A percentile compares a stretch with the other conserved stretches of the same genome.
Conservation (phyloP, 2,113 vertebrate genomes). For the Daubentonia madagascariensis region DNA sequence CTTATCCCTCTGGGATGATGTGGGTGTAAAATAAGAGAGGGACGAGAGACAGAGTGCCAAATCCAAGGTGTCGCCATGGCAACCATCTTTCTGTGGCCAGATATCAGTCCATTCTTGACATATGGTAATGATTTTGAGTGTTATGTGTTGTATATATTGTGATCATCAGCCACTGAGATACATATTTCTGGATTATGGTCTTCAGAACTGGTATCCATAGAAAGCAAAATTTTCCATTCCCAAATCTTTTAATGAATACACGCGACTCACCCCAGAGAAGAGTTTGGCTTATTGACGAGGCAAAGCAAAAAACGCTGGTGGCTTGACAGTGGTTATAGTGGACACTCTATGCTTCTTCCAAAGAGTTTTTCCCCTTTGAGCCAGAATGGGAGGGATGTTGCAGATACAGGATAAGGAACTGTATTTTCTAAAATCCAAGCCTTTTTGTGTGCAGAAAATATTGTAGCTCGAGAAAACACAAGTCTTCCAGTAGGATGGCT, state of each 20-base stretch:
- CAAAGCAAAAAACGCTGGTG: not conserved
- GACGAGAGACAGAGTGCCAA: not conserved
- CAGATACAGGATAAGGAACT: not conserved
- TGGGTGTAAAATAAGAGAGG: not conserved
- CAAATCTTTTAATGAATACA: not conserved
- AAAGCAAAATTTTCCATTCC: not conserved
- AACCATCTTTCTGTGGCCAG: not conserved
- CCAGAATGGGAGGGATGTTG: not conserved
- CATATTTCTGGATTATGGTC: not conserved
- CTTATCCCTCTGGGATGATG: not conserved
- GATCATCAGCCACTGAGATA: not conserved
- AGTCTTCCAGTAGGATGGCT: not conserved
- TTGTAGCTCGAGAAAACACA: not conserved
- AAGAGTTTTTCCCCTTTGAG: not conserved
- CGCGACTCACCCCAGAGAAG: not conserved
- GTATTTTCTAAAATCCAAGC: not conserved
- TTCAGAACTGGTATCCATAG: not conserved
- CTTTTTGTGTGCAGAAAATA: not conserved
- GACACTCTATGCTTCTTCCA: not conserved
- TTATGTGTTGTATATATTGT: accelerated
- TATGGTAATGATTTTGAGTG: not conserved
- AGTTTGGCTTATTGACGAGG: not conserved
- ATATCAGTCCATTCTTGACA: not conserved
- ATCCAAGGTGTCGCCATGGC: not conserved
- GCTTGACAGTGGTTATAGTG: accelerated